A percentile compares a stretch with the other conserved stretches of the same genome.
phyloP scores from a whole-genome alignment of 2,797 vertebrate genomes.

The Heterohyrax brucei region DNA sequence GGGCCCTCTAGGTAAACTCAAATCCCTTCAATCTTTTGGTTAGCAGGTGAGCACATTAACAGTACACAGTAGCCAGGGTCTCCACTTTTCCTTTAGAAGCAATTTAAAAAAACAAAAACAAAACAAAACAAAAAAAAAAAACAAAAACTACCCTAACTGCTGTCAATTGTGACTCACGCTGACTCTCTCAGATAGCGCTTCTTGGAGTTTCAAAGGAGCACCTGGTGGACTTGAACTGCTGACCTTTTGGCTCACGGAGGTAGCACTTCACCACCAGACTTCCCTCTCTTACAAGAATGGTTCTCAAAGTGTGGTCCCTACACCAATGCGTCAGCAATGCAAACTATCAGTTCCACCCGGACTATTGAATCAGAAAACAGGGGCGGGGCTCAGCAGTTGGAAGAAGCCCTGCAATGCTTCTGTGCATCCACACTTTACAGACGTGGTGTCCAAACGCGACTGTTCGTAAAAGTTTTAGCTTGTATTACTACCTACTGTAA shows the following conservation, averaged over 20 bases:
- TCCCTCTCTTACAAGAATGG: background rate
- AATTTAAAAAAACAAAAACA: too few species aligned
- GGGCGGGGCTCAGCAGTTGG: background rate
- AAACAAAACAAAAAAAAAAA: too few species aligned
- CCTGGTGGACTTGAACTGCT: too few species aligned
- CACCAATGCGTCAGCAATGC: background rate
- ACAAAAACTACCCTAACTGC: too few species aligned
- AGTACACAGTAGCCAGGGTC: background rate
- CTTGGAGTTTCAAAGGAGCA: too few species aligned
- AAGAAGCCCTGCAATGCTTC: background rate
- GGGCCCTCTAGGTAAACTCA: background rate
- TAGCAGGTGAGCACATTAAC: background rate
- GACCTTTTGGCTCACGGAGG: too few species aligned
- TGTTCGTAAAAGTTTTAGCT: background rate
- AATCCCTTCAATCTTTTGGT: background rate
- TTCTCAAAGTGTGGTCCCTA: conserved; percentile 38
- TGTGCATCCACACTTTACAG: background rate
- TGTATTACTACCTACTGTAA: conserved; percentile 50
- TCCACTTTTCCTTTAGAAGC: background rate
- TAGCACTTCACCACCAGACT: too few species aligned
- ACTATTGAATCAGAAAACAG: conserved; percentile 45
- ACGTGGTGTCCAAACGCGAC: background rate
- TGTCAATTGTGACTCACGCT: too few species aligned
- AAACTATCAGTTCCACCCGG: conserved; percentile 39
- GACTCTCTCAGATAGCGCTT: too few species aligned